Evolutionary conservation across 2,113 vertebrate species (phyloP), one percentile per base, ranked within the genome.

Genomic region (Polypterus bichir): DNA sequence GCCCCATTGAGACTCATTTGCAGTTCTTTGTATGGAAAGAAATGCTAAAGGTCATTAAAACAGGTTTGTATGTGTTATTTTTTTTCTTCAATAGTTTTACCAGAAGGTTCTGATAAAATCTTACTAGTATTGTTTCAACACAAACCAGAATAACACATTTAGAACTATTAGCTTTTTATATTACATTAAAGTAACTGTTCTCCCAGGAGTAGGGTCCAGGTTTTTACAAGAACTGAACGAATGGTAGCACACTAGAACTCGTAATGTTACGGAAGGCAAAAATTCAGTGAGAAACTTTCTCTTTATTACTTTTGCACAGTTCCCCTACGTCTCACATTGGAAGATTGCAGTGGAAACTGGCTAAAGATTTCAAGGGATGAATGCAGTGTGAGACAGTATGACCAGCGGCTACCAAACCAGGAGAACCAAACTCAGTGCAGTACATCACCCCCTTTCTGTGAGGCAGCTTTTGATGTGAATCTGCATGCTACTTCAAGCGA

Each of bases 1-100:
- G 68, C 3, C 76, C 72, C 0, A 67, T 70, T 55, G 74, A 78
- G 58, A 78, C 73, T 52, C 75, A 78, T 64, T 63, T 79, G 59
- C 64, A 74, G 71, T 76, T 75, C 65, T 78, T 78, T 11, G 44
- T 78, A 52, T 78, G 78, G 78, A 80, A 78, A 59, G 71, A 77
- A 69, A 76, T 82, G 76, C 70, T 74, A 9, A 64, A 69, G 64
- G 55, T 71, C 47, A 58, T 82, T 57, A 62, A 71, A 44, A 62
- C 74, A 68, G 73, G 73, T 75, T 57, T 65, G 61, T 8, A 46
- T 5, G 9, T 9, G 6, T 8, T 9, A 5, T 2, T 8, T 5
- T 55, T 5, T 27, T 27, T 27, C 27, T 27, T 27, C 27, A 1
- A 2, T 27, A 27, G 27, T 27, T 27, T 27, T 27, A 27, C 27